These are phyloP conservation scores for Mormyrops boulengeri DNA, from an alignment of 2,797 vertebrate species.

Conservation along the genomic window DNA sequence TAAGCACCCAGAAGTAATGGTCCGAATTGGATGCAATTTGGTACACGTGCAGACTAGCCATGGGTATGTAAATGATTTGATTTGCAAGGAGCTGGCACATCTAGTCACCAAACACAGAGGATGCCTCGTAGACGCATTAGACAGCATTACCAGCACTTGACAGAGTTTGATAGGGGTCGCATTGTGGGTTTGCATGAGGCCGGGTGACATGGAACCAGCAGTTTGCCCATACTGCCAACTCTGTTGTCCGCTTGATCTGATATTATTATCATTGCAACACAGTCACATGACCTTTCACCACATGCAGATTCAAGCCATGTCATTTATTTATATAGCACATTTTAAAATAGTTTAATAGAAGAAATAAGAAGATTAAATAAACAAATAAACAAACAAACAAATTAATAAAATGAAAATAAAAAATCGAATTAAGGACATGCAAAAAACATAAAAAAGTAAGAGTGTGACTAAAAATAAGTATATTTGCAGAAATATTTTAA, in stretches of 20 bases:
- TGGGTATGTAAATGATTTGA: no score
- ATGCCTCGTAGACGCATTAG: no score
- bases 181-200: background rate
- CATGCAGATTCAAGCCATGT: background rate
- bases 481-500: background rate
- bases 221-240: background rate
- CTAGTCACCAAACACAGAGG: no score
- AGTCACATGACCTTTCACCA: no score
- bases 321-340: background rate
- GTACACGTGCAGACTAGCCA: no score
- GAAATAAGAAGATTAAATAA: no score
- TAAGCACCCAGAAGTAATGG: no score
- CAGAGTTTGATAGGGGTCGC: background rate
- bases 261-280: background rate
- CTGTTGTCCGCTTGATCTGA: background rate
- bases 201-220: background rate
- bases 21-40: no score
- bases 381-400: no score
- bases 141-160: background rate
- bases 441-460: background rate
- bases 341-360: no score
- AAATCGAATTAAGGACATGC: background rate
- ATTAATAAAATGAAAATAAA: background rate
- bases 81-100: no score
- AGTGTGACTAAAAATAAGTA: background rate